Base-by-base conservation (phyloP, 1,140 invertebrate species). In the Marisa cornuarietis region DNA sequence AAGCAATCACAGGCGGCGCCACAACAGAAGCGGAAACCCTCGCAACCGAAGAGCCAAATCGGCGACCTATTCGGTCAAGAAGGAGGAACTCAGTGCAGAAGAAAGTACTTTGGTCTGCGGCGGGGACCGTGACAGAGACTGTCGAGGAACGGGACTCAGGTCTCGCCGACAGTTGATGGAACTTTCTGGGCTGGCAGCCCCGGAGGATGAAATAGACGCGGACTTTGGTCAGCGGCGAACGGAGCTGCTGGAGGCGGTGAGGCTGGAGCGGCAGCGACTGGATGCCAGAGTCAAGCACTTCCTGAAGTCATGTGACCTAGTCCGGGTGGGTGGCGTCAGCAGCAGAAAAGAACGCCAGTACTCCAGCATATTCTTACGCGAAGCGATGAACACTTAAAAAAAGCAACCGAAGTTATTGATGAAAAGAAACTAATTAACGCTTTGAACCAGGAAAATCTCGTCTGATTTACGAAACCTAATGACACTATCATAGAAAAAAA, bases 161-260 rank as follows among this genome's bases (percentile, higher is more conserved):
- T 74, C 72, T n/a, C 52, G 72, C 24, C 20, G 72, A 24, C 52
- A 74, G 72, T 24, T 74, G 58, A 74, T 74, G 52, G 52, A 74
- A 52, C 51, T 58, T 54, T 16, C 52, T 16, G 69, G 69, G 10
- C 10, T 24, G n/a, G 69, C 26, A 0, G 72, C 51, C 51, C 4
- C 8, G 54, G 52, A 31, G 22, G 7, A 14, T 6, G 72, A 18
- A 5, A n/a, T 6, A 26, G n/a, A 26, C 0, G n/a, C n/a, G 6
- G 72, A 14, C 24, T 42, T 42, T 42, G 16, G 16, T 18, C 54
- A 11, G 11, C 11, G 16, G 54, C 52, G n/a, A 0, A 5, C 26
- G n/a, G 26, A 74, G 54, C 62, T 74, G 24, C 52, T 58, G 31
- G 31, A 51, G 26, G 74, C 62, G 16, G 31, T 49, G 52, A 31